Percentiles rank a stretch among this genome's conserved stretches.
These are phyloP conservation scores for Heliconius ismenius DNA, from an alignment of 2,888 invertebrate genomes.

Conservation along the genomic window DNA sequence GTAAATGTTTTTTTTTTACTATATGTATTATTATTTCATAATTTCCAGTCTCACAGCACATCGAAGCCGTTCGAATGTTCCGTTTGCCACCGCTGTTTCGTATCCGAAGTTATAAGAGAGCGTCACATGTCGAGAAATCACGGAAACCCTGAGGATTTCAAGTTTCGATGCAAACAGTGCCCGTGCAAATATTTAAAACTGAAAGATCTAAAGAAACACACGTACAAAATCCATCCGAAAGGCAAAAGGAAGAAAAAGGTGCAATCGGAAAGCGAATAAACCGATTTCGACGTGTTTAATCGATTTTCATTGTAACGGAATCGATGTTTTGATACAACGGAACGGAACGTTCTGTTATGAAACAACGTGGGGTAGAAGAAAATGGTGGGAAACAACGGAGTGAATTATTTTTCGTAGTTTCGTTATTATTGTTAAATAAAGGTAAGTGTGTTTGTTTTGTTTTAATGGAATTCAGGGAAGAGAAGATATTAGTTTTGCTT, in stretches of 20 bases:
- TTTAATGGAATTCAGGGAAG: not conserved
- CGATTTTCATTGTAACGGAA: constrained; percentile 14
- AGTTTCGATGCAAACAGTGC: constrained; percentile 61
- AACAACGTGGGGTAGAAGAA: not conserved
- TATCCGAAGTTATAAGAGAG: constrained; percentile 60
- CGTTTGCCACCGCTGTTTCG: constrained; percentile 66
- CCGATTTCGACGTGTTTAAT: not conserved
- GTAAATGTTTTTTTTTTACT: not conserved
- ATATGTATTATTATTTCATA: not conserved
- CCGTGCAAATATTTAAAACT: constrained; percentile 62
- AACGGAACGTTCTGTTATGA: not conserved
- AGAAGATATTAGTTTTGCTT: not conserved
- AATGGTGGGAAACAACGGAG: not conserved
- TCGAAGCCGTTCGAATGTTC: constrained; percentile 64
- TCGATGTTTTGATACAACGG: not conserved
- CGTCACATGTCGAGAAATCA: constrained; percentile 63
- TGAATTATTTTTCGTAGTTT: not conserved
- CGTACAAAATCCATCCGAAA: constrained; percentile 66
- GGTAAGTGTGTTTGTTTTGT: constrained; percentile 16
- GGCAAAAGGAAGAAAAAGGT: constrained; percentile 52
- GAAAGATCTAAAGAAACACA: constrained; percentile 67
- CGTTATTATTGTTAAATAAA: not conserved
- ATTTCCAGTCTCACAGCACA: constrained; percentile 66
- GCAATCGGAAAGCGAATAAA: constrained; percentile 37
- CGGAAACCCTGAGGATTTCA: constrained; percentile 61